These are phyloP conservation scores for Pseudoips prasinana DNA, from an alignment of 2,888 invertebrate genomes.

Conservation along the genomic window DNA sequence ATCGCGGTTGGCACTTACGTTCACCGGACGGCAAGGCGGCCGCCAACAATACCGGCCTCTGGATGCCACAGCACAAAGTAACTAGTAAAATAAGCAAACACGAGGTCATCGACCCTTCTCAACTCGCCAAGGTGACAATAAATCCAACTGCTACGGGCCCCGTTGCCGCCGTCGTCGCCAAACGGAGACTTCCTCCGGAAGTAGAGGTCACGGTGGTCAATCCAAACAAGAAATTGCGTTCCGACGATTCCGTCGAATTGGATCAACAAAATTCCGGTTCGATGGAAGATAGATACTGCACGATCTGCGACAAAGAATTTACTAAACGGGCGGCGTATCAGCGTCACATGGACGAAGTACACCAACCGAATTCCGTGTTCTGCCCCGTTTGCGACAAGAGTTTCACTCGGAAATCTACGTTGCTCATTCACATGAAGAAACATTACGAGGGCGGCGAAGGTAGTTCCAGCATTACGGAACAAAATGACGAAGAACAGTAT, in stretches of 20 bases:
- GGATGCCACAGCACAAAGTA: slow-evolving; percentile 80
- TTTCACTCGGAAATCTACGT: slow-evolving; percentile 83
- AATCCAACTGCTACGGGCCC: slow-evolving; percentile 27
- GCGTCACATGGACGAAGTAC: slow-evolving; percentile 82
- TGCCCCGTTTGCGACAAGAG: slow-evolving; percentile 84
- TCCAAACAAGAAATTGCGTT: slow-evolving; percentile 73
- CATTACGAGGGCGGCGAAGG: slow-evolving; percentile 76
- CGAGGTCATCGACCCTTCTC: slow-evolving; percentile 65
- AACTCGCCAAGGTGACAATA: slow-evolving; percentile 51
- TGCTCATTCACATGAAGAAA: slow-evolving; percentile 84
- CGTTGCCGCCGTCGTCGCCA: slow-evolving; percentile 46
- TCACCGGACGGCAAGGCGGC: slow-evolving; percentile 80
- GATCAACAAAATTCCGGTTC: slow-evolving; percentile 67
- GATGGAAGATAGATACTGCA: slow-evolving; percentile 79
- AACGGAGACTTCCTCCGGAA: slow-evolving; percentile 72
- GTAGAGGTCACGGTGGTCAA: slow-evolving; percentile 78
- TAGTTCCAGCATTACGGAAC: slow-evolving; percentile 46
- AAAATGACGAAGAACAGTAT: slow-evolving; percentile 59
- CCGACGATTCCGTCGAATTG: slow-evolving; percentile 69
- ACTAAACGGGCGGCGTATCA: slow-evolving; percentile 82
- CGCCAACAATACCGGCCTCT: slow-evolving; percentile 74
- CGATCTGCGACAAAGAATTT: slow-evolving; percentile 83
- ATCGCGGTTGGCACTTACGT: slow-evolving; percentile 85
- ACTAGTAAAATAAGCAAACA: slow-evolving; percentile 77
- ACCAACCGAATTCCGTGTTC: slow-evolving; percentile 77